phyloP scores from a whole-genome alignment of 2,888 invertebrate species.

The Melangyna quadrimaculata region DNA sequence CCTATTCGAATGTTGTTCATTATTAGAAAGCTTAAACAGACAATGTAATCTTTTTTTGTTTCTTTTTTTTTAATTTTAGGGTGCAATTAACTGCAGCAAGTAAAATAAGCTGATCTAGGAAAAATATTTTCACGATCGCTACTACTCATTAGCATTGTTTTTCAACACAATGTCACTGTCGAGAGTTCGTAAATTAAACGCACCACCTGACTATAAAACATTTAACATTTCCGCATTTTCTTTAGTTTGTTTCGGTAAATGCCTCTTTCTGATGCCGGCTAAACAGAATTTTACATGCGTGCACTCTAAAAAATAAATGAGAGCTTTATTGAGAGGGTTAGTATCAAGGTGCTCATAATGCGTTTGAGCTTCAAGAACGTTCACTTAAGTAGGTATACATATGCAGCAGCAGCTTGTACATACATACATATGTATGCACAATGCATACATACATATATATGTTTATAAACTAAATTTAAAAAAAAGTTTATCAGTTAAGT shows the following conservation, averaged over 20 bases:
- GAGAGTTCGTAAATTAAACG: constrained; percentile 1
- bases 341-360: neutral
- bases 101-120: constrained; percentile 24
- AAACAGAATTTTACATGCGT: neutral
- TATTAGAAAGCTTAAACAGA: neutral
- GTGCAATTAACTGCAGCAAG: neutral
- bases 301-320: neutral
- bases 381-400: neutral
- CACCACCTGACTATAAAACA: constrained; percentile 41
- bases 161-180: neutral
- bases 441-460: no score
- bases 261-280: neutral
- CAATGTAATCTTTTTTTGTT: neutral
- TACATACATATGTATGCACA: no score
- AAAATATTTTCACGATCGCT: constrained; percentile 18
- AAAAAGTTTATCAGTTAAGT: neutral
- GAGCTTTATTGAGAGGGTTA: neutral
- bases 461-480: neutral
- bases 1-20: neutral
- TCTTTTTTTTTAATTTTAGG: neutral
- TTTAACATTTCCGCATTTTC: constrained; percentile 40
- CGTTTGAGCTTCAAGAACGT: neutral
- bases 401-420: neutral
- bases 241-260: neutral
- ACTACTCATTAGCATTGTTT: constrained; percentile 12